Conservation (phyloP, 2,888 invertebrate species). For the Luperina testacea region DNA sequence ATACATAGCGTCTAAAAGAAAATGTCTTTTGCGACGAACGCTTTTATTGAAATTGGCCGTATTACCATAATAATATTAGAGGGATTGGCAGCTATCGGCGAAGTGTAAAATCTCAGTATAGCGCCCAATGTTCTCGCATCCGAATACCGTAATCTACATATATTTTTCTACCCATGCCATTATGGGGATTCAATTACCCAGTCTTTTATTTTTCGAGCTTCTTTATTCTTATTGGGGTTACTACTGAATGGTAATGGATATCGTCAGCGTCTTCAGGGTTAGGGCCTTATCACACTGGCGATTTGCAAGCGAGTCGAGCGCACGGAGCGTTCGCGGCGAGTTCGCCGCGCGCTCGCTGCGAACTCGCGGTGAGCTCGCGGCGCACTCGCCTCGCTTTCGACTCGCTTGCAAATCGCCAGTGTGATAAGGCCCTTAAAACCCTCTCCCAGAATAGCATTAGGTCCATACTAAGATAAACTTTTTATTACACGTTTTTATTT, state of each 20-base stretch:
- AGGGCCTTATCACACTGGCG: too few species aligned
- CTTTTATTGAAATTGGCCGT: slow-evolving; percentile 89
- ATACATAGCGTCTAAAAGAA: slow-evolving; percentile 81
- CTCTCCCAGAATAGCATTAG: slow-evolving; percentile 68
- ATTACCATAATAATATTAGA: slow-evolving; percentile 90
- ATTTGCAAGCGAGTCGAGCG: too few species aligned
- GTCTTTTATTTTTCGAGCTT: slow-evolving; percentile 79
- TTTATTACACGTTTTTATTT: slow-evolving; percentile 70
- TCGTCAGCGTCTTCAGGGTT: slow-evolving; percentile 72
- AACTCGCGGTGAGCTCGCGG: too few species aligned
- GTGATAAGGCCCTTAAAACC: slow-evolving; percentile 48
- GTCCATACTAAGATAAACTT: slow-evolving; percentile 70
- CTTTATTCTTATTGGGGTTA: slow-evolving; percentile 75
- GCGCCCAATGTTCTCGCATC: slow-evolving; percentile 81
- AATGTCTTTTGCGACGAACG: slow-evolving; percentile 83
- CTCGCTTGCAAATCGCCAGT: too few species aligned
- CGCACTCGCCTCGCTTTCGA: too few species aligned
- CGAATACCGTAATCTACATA: slow-evolving; percentile 79
- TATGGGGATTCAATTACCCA: slow-evolving; percentile 86
- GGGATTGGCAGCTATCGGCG: slow-evolving; percentile 88
- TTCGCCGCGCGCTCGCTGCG: too few species aligned
- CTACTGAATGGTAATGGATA: slow-evolving; percentile 75
- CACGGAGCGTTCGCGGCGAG: too few species aligned
- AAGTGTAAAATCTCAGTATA: slow-evolving; percentile 86
- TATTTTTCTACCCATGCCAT: slow-evolving; percentile 80